Conservation (phyloP, 2,113 vertebrate genomes). For the Phasianus colchicus region DNA sequence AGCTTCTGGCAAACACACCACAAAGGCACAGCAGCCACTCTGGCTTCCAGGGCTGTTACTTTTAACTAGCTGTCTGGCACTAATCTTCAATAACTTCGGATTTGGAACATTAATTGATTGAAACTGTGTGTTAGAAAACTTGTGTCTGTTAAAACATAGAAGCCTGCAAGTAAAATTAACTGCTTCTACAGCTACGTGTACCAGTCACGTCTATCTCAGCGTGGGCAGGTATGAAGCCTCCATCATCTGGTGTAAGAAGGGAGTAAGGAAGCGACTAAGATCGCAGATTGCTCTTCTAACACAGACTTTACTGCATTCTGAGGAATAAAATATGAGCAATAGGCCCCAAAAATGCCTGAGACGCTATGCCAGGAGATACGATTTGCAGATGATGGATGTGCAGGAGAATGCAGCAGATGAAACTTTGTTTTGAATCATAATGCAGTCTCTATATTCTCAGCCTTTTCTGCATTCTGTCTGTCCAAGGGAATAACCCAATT, state of each 20-base stretch:
- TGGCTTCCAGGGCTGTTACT: neutral
- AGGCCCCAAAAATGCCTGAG: neutral
- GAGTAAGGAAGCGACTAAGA: neutral
- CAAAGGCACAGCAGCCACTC: neutral
- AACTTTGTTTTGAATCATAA: neutral
- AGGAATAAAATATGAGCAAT: neutral
- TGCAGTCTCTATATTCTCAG: accelerated
- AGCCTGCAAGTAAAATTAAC: neutral
- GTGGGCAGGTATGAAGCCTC: neutral
- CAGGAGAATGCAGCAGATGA: neutral
- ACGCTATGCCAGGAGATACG: neutral
- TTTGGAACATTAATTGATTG: neutral
- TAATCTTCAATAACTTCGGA: neutral
- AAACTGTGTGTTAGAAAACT: neutral
- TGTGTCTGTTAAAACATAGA: neutral
- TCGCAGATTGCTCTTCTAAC: neutral
- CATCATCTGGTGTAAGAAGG: neutral
- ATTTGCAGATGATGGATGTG: neutral
- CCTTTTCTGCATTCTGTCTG: neutral
- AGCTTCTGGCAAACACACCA: neutral
- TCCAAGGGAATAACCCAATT: neutral
- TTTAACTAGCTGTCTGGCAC: neutral
- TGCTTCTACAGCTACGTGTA: neutral
- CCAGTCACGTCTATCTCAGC: neutral
- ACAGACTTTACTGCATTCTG: neutral